Percentiles rank a stretch among this genome's conserved stretches.
Conservation (phyloP, 2,113 vertebrate genomes). For the Turnix velox region DNA sequence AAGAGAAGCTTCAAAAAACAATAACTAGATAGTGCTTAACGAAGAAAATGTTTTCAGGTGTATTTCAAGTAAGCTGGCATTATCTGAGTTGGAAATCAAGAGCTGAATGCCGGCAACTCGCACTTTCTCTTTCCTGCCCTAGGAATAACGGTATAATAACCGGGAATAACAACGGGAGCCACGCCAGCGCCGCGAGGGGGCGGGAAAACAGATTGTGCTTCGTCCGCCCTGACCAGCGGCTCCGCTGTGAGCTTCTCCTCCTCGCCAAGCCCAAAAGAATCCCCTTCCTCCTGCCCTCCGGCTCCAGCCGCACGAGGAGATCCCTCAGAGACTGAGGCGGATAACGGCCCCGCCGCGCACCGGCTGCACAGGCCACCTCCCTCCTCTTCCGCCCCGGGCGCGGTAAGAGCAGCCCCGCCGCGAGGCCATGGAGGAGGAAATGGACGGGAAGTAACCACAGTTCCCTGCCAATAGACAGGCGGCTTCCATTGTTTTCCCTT, state of each 20-base stretch:
- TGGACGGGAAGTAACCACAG: rapidly evolving
- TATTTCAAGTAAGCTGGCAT: rapidly evolving
- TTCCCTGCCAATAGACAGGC: not conserved
- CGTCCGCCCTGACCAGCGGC: too few species aligned
- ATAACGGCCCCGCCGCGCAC: rapidly evolving
- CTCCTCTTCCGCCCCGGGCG: too few species aligned
- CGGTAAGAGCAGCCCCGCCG: too few species aligned
- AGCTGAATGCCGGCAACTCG: too few species aligned
- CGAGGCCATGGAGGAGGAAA: rapidly evolving
- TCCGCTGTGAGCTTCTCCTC: too few species aligned
- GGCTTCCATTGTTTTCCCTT: too few species aligned
- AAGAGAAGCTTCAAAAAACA: not conserved
- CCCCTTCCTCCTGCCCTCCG: too few species aligned
- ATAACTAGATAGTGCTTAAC: rapidly evolving
- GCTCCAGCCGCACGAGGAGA: too few species aligned
- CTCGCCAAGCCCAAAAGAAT: too few species aligned
- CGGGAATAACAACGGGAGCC: rapidly evolving
- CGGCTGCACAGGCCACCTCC: rapidly evolving
- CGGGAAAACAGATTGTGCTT: rapidly evolving
- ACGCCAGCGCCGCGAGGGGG: rapidly evolving
- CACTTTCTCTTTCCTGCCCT: rapidly evolving
- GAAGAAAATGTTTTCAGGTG: rapidly evolving
- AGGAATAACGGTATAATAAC: too few species aligned
- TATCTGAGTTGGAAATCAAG: rapidly evolving
- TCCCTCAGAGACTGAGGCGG: rapidly evolving